These are phyloP conservation scores for Oceanodroma tethys DNA, from an alignment of 2,113 vertebrate genomes.

Conservation along the genomic window DNA sequence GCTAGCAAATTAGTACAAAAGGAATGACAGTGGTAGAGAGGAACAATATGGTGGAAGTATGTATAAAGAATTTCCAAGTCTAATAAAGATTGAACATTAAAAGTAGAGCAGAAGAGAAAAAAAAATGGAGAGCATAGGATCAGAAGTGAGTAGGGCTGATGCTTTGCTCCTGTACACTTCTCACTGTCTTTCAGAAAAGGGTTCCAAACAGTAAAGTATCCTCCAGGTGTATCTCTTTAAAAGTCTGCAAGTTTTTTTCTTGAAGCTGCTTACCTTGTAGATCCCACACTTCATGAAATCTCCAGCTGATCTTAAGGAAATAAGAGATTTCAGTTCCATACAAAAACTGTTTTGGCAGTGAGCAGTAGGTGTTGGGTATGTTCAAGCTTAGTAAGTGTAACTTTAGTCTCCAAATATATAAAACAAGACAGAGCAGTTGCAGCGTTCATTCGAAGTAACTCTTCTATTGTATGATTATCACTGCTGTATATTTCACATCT, in stretches of 20 bases:
- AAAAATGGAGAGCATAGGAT: not conserved
- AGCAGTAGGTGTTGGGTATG: not conserved
- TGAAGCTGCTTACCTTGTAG: not conserved
- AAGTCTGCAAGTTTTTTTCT: not conserved
- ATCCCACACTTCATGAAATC: not conserved
- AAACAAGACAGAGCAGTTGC: not conserved
- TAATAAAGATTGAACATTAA: not conserved
- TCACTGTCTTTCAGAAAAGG: not conserved
- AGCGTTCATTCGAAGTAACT: fast-evolving
- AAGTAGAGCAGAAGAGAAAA: not conserved
- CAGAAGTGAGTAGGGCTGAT: not conserved
- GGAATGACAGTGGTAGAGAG: not conserved
- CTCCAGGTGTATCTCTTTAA: not conserved
- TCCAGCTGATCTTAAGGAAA: not conserved
- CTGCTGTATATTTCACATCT: not conserved
- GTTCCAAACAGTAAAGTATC: not conserved
- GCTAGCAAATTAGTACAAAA: not conserved
- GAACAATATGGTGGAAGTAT: not conserved
- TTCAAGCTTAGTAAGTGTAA: not conserved
- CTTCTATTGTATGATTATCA: not conserved
- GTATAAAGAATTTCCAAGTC: not conserved
- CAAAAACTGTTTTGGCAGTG: not conserved
- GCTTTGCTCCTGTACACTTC: not conserved
- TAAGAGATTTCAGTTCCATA: not conserved
- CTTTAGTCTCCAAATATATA: not conserved